Percentiles rank a stretch among this genome's conserved stretches.
These are phyloP conservation scores for Melieria omissa DNA, from an alignment of 2,888 invertebrate genomes.

Conservation along the genomic window DNA sequence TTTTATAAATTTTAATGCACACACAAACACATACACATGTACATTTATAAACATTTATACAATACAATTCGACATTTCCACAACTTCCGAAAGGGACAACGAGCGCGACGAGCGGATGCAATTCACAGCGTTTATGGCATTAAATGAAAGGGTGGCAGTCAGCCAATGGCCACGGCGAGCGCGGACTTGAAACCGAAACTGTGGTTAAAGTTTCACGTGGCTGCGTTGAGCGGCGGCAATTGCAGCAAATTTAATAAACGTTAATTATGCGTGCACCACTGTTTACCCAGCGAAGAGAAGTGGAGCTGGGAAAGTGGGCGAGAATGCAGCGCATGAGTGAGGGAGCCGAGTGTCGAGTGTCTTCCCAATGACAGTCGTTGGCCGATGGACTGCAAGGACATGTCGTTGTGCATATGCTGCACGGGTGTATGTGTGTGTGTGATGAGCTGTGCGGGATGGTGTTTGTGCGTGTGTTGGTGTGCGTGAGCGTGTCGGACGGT, in stretches of 20 bases:
- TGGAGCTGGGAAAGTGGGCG: not conserved
- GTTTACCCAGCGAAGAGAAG: not conserved
- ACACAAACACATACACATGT: not conserved
- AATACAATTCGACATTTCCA: not conserved
- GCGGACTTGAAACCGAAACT: no score
- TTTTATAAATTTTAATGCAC: slow-evolving; percentile 16
- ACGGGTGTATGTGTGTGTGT: not conserved
- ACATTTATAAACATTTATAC: slow-evolving; percentile 3
- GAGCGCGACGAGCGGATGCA: not conserved
- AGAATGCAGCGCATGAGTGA: not conserved
- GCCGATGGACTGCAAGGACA: slow-evolving; percentile 4
- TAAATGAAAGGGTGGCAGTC: not conserved
- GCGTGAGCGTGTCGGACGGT: not conserved
- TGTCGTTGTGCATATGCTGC: not conserved
- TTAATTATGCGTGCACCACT: slow-evolving; percentile 24
- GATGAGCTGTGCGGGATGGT: not conserved
- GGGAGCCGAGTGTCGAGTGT: slow-evolving; percentile 12
- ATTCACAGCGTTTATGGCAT: slow-evolving; percentile 10
- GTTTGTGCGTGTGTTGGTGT: not conserved
- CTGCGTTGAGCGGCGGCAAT: no score
- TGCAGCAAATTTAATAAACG: slow-evolving; percentile 36
- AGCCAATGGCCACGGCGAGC: no score
- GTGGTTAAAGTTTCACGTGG: no score
- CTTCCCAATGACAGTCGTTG: not conserved
- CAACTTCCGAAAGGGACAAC: no score